Base-by-base conservation (phyloP, 2,797 vertebrate genomes). In the Naso thynnoides region DNA sequence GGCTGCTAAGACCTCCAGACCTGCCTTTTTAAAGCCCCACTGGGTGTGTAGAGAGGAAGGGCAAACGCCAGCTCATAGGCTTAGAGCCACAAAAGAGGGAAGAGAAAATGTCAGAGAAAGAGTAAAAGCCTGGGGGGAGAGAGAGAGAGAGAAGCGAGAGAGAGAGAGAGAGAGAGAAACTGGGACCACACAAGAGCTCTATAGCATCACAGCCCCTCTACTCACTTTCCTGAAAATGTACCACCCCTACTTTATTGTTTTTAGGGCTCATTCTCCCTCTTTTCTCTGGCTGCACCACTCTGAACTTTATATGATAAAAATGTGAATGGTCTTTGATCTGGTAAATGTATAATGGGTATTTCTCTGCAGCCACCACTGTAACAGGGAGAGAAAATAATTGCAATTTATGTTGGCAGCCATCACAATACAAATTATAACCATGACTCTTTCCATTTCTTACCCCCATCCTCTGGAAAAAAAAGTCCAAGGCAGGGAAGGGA, bases 11-110 rank as follows among this genome's bases (percentile, higher is more conserved):
- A 93, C 88, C 93, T 93, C 82, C 74, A 67, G 91, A 81, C 86
- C 91, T 85, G 87, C 92, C 92, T 94, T 94, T 95, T 93, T 91
- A 92, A 93, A 95, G 91, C 88, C 88, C 90, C 63, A 63, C 89
- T 91, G 91, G 91, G 91, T 93, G 93, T 93, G 92, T 89, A 90
- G 88, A 81, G 84, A 90, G 90, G 81, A 91, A 89, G 82, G 89
- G 89, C 92, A 89, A 77, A 77, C 69, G 79, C 87, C 87, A 93
- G 91, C 93, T 93, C 93, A 94, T 93, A 94, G 94, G 94, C 93
- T 93, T 67, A 88, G 61, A 86, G 86, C 86, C 88, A 83, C 87
- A 87, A 87, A 87, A 87, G 69, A 77, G 78, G 74, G 85, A 75
- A 81, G 79, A 86, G 81, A 85, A 77, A 84, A 71, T 81, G 66